Conservation (phyloP, 2,888 invertebrate genomes). For the Cheilosia soror region DNA sequence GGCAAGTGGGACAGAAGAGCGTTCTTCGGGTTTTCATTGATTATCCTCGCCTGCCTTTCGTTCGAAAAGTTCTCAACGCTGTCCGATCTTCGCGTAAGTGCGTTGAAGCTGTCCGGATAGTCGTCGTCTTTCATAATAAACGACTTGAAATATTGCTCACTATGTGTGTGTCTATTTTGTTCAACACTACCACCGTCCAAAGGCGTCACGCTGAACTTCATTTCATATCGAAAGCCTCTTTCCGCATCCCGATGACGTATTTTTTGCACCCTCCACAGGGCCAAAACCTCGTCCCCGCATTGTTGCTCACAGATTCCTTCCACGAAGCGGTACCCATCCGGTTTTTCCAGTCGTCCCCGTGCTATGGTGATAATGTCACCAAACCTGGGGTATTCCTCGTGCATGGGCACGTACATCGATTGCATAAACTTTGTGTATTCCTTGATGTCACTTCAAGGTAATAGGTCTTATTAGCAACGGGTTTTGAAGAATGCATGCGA, state of each 20-base stretch:
- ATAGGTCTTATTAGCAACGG: not conserved
- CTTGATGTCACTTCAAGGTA: constrained; percentile 76
- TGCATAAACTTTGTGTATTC: constrained; percentile 81
- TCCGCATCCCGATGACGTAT: constrained; percentile 86
- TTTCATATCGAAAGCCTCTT: constrained; percentile 86
- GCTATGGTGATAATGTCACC: constrained; percentile 88
- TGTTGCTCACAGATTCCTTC: constrained; percentile 82
- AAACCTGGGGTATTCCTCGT: constrained; percentile 82
- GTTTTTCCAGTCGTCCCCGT: constrained; percentile 86
- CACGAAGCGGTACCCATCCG: constrained; percentile 84
- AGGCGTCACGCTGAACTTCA: constrained; percentile 88
- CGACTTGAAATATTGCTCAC: constrained; percentile 80
- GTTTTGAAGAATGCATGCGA: not conserved
- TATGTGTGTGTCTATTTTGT: constrained; percentile 80
- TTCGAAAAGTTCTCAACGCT: constrained; percentile 38
- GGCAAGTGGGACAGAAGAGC: constrained; percentile 14
- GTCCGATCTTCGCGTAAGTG: constrained; percentile 69
- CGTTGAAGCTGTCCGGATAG: constrained; percentile 81
- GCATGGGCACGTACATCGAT: constrained; percentile 78
- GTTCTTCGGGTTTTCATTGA: constrained; percentile 41
- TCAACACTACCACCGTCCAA: constrained; percentile 80
- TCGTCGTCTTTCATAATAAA: constrained; percentile 86
- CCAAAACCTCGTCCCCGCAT: constrained; percentile 84
- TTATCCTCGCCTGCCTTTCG: constrained; percentile 76
- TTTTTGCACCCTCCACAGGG: constrained; percentile 89